A percentile compares a stretch with the other conserved stretches of the same genome.
Conservation (phyloP, 2,797 vertebrate species). For the Cirrhinus molitorella region DNA sequence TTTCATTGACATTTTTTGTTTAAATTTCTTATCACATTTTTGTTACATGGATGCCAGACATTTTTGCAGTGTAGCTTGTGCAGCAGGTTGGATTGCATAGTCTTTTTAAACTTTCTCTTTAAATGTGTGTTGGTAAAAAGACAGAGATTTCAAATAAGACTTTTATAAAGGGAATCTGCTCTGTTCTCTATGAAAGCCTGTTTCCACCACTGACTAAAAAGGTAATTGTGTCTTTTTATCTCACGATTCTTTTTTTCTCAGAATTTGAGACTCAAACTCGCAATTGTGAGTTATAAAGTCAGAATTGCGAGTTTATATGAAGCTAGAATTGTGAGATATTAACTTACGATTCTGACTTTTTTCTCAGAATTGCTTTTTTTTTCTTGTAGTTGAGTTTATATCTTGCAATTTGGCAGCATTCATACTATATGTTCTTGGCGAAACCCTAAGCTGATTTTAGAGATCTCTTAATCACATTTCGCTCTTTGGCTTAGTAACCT, state of each 20-base stretch:
- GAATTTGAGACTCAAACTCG: no score
- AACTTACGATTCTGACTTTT: no score
- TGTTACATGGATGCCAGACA: background rate
- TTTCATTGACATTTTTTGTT: background rate
- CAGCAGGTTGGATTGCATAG: background rate
- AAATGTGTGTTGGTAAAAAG: background rate
- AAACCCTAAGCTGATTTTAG: background rate
- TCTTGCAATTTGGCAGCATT: background rate
- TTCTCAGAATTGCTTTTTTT: no score
- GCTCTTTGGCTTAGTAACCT: constrained; percentile 10
- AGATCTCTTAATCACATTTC: constrained; percentile 8
- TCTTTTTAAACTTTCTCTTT: background rate
- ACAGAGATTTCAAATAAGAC: no score
- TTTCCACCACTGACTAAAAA: no score
- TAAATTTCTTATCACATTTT: background rate
- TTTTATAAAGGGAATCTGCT: no score
- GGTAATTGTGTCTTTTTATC: no score
- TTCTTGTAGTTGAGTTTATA: no score
- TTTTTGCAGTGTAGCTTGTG: background rate
- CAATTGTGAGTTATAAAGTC: no score
- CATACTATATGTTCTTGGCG: background rate
- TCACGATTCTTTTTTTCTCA: no score
- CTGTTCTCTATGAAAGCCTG: background rate
- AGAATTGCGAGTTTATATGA: no score
- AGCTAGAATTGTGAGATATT: no score